A percentile compares a stretch with the other conserved stretches of the same genome.
These are phyloP conservation scores for Oophaga sylvatica DNA, from an alignment of 2,797 vertebrate species.

Conservation along the genomic window DNA sequence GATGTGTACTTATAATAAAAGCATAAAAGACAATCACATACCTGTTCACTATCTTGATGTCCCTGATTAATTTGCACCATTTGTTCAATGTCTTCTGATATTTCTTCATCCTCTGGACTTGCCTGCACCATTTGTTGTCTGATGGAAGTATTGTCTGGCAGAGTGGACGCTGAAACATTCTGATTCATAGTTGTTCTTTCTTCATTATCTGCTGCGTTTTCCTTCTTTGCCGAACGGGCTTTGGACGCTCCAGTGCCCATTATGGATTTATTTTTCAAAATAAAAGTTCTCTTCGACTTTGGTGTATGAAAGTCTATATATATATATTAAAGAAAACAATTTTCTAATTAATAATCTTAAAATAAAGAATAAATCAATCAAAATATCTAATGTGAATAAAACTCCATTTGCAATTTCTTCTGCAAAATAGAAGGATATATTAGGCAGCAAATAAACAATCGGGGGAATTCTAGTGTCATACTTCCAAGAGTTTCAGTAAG, in stretches of 20 bases:
- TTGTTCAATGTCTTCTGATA: constrained; percentile 56
- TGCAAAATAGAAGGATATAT: no score
- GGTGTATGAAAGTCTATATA: background rate
- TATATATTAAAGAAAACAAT: background rate
- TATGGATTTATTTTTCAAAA: background rate
- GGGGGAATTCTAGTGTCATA: no score
- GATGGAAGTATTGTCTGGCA: constrained; percentile 50
- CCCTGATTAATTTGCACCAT: constrained; percentile 29
- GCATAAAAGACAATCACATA: background rate
- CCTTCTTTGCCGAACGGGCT: background rate
- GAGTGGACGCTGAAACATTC: constrained; percentile 46
- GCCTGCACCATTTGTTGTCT: constrained; percentile 31
- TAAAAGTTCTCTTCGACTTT: background rate
- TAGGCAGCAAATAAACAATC: no score
- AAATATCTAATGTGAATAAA: background rate
- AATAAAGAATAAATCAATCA: background rate
- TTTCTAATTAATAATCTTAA: background rate
- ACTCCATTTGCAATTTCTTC: no score
- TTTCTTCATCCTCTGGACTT: constrained; percentile 49
- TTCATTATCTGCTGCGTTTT: constrained; percentile 1
- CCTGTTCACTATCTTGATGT: constrained; percentile 25
- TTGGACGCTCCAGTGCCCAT: constrained; percentile 59
- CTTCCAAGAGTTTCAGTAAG: no score
- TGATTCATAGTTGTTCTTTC: constrained; percentile 19
- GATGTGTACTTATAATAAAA: background rate